Percentiles rank a stretch among this genome's conserved stretches.
These are phyloP conservation scores for Urocitellus parryii DNA, from an alignment of 2,113 vertebrate species.

Conservation along the genomic window DNA sequence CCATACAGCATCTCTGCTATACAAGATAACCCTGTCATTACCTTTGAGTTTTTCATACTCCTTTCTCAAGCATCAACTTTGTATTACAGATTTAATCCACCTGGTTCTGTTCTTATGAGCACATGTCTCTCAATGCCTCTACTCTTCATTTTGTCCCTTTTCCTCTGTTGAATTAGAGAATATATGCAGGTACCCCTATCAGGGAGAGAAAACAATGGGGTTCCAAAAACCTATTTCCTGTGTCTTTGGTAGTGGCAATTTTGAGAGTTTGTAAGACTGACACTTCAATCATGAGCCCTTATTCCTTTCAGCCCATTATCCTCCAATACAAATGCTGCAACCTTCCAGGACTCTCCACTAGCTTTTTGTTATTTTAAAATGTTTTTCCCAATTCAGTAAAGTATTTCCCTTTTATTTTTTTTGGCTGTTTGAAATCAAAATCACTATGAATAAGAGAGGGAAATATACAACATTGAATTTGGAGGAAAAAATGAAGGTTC, in stretches of 20 bases:
- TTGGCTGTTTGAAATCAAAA: constrained; percentile 45
- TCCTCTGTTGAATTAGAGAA: neutral
- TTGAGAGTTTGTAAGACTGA: neutral
- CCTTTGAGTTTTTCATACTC: neutral
- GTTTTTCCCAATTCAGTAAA: constrained; percentile 10
- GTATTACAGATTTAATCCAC: neutral
- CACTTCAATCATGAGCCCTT: neutral
- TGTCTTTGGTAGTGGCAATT: neutral
- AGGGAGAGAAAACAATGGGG: neutral
- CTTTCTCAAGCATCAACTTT: neutral
- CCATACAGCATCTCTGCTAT: neutral
- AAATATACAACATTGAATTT: constrained; percentile 74
- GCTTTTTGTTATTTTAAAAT: neutral
- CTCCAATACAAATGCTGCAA: neutral
- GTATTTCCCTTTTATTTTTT: neutral
- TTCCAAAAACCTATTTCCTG: neutral
- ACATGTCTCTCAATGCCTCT: neutral
- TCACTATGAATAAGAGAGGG: constrained; percentile 71
- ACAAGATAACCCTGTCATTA: neutral
- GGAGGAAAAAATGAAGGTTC: constrained; percentile 75
- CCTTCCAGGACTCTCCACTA: constrained; percentile 24
- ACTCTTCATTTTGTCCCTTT: constrained; percentile 28
- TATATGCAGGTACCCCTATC: neutral
- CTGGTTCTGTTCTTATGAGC: neutral
- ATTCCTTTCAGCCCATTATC: neutral